These are phyloP conservation scores for Osmerus eperlanus DNA, from an alignment of 2,113 vertebrate genomes.

Conservation along the genomic window DNA sequence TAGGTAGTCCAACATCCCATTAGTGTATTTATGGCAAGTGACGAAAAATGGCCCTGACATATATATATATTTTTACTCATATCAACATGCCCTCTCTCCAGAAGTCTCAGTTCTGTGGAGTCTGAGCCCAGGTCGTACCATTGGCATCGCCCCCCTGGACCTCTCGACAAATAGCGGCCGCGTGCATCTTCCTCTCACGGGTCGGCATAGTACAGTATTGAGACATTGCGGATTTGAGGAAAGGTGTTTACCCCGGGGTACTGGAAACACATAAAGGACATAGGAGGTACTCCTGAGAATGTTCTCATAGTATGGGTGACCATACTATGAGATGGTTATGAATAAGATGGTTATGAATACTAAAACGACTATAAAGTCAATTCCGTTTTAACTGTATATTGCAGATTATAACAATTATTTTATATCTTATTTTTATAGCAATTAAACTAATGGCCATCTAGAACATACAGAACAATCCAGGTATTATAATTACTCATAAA, in stretches of 20 bases:
- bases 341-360: too few relatives aligned
- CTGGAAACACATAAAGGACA: slow-evolving; percentile 70
- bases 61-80: slow-evolving; percentile 34
- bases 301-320: background rate
- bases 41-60: slow-evolving; percentile 48
- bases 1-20: slow-evolving; percentile 71
- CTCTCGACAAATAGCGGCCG: slow-evolving; percentile 87
- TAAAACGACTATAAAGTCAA: too few relatives aligned
- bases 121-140: slow-evolving; percentile 55
- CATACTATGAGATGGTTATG: background rate
- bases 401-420: too few relatives aligned
- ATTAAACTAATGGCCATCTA: too few relatives aligned
- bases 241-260: slow-evolving; percentile 27
- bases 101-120: slow-evolving; percentile 8
- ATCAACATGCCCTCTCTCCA: slow-evolving; percentile 40
- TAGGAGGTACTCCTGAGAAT: slow-evolving; percentile 32
- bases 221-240: slow-evolving; percentile 76
- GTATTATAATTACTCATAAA: too few relatives aligned
- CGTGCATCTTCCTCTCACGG: slow-evolving; percentile 85
- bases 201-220: slow-evolving; percentile 78
- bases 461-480: too few relatives aligned
- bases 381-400: too few relatives aligned
- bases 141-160: slow-evolving; percentile 78
- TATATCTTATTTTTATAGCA: too few relatives aligned
- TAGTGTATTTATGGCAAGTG: slow-evolving; percentile 78